Evolutionary conservation across 2,888 invertebrate genomes (phyloP), one percentile per base, ranked within the genome.

Genomic region (Dascillus cervinus): DNA sequence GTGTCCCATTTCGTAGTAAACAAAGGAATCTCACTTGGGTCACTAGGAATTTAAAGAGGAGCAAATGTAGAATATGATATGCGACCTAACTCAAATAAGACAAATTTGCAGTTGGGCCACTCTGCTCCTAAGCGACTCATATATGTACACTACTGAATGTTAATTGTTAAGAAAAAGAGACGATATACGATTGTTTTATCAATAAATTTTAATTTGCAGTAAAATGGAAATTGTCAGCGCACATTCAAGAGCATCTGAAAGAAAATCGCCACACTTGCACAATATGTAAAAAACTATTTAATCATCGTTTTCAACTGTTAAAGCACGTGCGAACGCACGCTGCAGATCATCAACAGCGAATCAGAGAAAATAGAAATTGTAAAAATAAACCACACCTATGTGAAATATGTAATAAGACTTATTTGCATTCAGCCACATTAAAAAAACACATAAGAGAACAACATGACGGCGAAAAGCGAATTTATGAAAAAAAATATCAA

Each of bases 401-500:
- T 21, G 25, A 37, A 21, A 4, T 32, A 12, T 37, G 37, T 10
- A 24, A 33, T 12, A 33, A 37, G 14, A 29, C 20, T 6, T 37
- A 32, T 24, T 25, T 29, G 10, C 26, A 29, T 11, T 10, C 22
- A 2, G 21, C 21, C 11, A 26, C 39, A 3, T 22, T 39, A 10
- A 32, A 29, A 13, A 39, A 32, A 26, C 39, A 39, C 23, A 28
- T 34, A 2, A 30, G 21, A 19, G 35, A 39, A 22, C 34, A 32
- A 19, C 34, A 39, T 29, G 11, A 10, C 14, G 36, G 36, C 11
- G 29, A 39, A 23, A 39, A 39, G 21, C 11, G 35, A 13, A 29
- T 29, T 12, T 39, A 39, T 20, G 39, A 39, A 19, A 39, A 36
- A 14, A 39, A 39, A 14, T 31, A 39, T 21, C 30, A 21, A 22